Percentiles rank a stretch among this genome's conserved stretches.
Evolutionary conservation across 2,113 vertebrate species (phyloP).

Genomic region (Carollia perspicillata): DNA sequence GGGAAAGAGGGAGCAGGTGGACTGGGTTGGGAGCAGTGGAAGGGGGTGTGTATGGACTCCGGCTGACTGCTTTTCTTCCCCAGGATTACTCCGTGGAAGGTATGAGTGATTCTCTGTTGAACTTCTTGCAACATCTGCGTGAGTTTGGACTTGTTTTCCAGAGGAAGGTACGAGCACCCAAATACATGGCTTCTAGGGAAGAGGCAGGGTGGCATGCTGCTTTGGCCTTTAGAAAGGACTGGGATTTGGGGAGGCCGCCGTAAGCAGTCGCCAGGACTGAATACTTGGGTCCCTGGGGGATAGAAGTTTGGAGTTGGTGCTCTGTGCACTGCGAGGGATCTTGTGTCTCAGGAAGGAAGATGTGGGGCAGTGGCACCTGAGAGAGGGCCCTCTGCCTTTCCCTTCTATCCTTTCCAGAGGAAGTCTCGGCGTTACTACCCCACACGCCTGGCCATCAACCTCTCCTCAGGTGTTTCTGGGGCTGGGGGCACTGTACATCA

Average conservation of each 20-base stretch:
- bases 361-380: background rate
- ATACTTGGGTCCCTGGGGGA: background rate
- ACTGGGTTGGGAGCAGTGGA: background rate
- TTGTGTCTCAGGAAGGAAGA: background rate
- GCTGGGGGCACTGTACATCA: conserved; percentile 76
- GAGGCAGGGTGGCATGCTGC: background rate
- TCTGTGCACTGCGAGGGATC: background rate
- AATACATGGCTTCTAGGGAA: background rate
- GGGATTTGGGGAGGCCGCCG: background rate
- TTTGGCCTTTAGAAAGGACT: background rate
- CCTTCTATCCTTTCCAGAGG: conserved; percentile 79
- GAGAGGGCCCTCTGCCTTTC: background rate
- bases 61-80: background rate
- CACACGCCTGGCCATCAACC: conserved; percentile 91
- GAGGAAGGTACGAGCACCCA: conserved; percentile 86
- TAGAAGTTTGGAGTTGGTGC: background rate
- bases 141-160: conserved; percentile 96
- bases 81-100: conserved; percentile 96
- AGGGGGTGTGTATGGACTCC: background rate
- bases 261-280: background rate
- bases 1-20: background rate
- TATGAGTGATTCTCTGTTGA: conserved; percentile 94
- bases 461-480: conserved; percentile 89
- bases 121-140: conserved; percentile 92
- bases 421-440: conserved; percentile 94